phyloP scores from a whole-genome alignment of 2,113 vertebrate genomes.

The Anoura caudifer region DNA sequence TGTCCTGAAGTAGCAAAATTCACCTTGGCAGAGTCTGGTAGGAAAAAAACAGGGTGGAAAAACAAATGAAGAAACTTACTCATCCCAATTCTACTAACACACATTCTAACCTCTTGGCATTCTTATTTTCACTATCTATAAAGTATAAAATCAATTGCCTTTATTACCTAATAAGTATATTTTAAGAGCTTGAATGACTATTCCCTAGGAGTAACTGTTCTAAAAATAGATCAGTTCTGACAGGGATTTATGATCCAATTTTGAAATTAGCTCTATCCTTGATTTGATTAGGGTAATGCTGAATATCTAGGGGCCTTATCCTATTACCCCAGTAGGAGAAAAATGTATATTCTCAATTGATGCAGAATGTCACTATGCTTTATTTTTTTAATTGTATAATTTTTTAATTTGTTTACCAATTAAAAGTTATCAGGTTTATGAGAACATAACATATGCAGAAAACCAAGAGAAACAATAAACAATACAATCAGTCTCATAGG shows the following conservation, averaged over 20 bases:
- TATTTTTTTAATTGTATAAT: not conserved
- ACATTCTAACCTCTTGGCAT: not conserved
- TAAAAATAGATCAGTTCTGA: not conserved
- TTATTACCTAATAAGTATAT: not conserved
- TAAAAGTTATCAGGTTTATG: not conserved
- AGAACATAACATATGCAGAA: not conserved
- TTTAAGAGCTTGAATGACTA: not conserved
- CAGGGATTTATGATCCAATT: not conserved
- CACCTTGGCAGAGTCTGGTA: not conserved
- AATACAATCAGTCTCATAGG: not conserved
- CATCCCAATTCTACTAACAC: not conserved
- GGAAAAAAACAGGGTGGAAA: not conserved
- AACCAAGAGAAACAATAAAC: not conserved
- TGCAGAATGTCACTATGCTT: not conserved
- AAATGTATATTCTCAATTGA: not conserved
- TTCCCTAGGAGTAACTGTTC: not conserved
- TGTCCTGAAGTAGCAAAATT: not conserved
- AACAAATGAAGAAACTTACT: not conserved
- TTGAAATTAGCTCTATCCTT: constrained; percentile 1
- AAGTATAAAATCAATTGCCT: constrained; percentile 1
- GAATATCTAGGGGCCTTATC: not conserved
- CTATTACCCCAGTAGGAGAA: not conserved
- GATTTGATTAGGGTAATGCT: not conserved
- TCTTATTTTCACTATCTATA: not conserved
- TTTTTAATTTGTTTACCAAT: not conserved